phyloP scores from a whole-genome alignment of 2,113 vertebrate genomes.

The Oxyruncus cristatus region DNA sequence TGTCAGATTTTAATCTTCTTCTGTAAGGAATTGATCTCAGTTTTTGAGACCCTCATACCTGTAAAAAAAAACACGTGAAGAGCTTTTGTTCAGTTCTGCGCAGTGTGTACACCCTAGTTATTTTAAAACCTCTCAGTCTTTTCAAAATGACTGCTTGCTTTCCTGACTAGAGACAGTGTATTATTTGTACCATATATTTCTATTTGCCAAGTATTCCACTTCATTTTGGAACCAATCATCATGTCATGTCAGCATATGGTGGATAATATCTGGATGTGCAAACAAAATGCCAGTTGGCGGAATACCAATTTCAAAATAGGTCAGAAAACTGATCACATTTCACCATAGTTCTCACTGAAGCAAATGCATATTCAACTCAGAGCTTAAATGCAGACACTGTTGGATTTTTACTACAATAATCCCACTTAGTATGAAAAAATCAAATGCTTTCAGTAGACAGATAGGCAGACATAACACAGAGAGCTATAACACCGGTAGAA shows the following conservation, averaged over 20 bases:
- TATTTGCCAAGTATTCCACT: conserved; percentile 63
- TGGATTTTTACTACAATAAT: not conserved
- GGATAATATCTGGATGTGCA: conserved; percentile 67
- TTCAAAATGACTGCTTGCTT: conserved; percentile 26
- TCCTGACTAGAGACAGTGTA: conserved; percentile 44
- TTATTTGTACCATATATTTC: conserved; percentile 65
- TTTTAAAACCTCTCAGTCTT: conserved; percentile 35
- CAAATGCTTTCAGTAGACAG: not conserved
- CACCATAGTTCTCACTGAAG: conserved; percentile 29
- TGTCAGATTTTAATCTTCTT: not conserved
- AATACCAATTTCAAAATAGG: conserved; percentile 64
- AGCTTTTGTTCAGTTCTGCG: not conserved
- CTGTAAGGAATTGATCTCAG: not conserved
- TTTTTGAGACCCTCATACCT: not conserved
- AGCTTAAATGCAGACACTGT: not conserved
- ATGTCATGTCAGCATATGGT: conserved; percentile 67
- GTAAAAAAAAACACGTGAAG: not conserved
- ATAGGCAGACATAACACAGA: not conserved
- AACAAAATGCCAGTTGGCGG: conserved; percentile 63
- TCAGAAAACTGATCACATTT: conserved; percentile 58
- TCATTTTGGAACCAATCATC: conserved; percentile 68
- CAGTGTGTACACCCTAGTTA: not conserved
- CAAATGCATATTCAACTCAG: conserved; percentile 1
- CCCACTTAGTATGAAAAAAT: not conserved
- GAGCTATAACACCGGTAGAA: not conserved